Evolutionary conservation across 1,140 invertebrate genomes (phyloP).

Genomic region (Aphis craccivora): DNA sequence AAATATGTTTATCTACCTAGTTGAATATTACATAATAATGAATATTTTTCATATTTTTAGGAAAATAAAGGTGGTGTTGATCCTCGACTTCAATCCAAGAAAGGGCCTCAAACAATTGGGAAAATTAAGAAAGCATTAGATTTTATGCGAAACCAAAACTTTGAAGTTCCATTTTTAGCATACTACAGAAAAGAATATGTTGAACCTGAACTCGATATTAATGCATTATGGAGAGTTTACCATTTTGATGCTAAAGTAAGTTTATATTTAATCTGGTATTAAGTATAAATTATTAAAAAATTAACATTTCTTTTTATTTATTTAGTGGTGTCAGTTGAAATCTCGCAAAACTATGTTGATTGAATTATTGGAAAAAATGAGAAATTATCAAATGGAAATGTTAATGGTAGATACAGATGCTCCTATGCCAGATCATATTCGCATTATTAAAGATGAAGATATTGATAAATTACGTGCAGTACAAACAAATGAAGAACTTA

Average conservation of each 20-base stretch:
- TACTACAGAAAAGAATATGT: constrained; percentile 99
- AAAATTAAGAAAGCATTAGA: constrained; percentile 95
- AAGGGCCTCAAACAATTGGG: constrained; percentile 69
- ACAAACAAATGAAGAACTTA: constrained; percentile 89
- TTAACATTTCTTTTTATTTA: constrained; percentile 54
- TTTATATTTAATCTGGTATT: neutral
- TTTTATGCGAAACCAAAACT: constrained; percentile 93
- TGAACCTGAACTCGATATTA: constrained; percentile 90
- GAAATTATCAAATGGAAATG: constrained; percentile 86
- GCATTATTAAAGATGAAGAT: constrained; percentile 86
- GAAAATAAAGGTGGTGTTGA: constrained; percentile 61
- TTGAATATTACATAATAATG: neutral
- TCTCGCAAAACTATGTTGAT: constrained; percentile 86
- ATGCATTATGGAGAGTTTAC: constrained; percentile 97
- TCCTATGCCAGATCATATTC: constrained; percentile 80
- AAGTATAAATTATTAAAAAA: neutral
- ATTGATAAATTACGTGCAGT: constrained; percentile 80
- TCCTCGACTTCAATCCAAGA: constrained; percentile 60
- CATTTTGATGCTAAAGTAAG: constrained; percentile 89
- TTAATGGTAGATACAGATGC: constrained; percentile 85
- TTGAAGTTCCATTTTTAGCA: constrained; percentile 98
- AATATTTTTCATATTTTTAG: constrained; percentile 49
- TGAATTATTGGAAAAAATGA: constrained; percentile 90
- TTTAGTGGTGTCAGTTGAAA: constrained; percentile 89
- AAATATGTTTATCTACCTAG: neutral